Evolutionary conservation across 2,797 vertebrate species (phyloP).

Genomic region (Phalloptychus januarius): DNA sequence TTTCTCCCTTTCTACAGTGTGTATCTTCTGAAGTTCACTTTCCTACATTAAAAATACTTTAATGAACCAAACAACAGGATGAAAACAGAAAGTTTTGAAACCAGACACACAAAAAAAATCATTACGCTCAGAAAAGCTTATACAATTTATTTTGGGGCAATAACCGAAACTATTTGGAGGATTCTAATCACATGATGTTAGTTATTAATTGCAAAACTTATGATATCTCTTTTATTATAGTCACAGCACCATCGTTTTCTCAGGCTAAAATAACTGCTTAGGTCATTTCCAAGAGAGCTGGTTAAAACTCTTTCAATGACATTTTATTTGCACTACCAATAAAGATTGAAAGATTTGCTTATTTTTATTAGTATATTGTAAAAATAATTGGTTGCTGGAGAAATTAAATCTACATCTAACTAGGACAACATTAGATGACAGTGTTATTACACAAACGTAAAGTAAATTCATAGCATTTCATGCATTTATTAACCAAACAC

Average conservation of each 20-base stretch:
- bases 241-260: background rate
- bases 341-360: background rate
- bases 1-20: background rate
- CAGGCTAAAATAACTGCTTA: background rate
- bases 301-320: background rate
- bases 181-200: background rate
- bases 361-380: background rate
- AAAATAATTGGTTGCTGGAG: background rate
- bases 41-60: background rate
- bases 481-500: background rate
- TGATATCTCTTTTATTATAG: no score
- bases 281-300: background rate
- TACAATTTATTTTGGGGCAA: background rate
- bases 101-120: background rate
- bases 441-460: background rate
- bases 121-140: background rate
- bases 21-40: slow-evolving; percentile 1
- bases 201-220: background rate
- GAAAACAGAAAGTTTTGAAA: background rate
- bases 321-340: background rate
- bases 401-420: background rate
- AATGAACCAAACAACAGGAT: background rate
- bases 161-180: background rate
- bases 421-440: background rate
- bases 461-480: background rate